Base-by-base conservation (phyloP, 1,140 invertebrate species). In the Drosophila neocordata region DNA sequence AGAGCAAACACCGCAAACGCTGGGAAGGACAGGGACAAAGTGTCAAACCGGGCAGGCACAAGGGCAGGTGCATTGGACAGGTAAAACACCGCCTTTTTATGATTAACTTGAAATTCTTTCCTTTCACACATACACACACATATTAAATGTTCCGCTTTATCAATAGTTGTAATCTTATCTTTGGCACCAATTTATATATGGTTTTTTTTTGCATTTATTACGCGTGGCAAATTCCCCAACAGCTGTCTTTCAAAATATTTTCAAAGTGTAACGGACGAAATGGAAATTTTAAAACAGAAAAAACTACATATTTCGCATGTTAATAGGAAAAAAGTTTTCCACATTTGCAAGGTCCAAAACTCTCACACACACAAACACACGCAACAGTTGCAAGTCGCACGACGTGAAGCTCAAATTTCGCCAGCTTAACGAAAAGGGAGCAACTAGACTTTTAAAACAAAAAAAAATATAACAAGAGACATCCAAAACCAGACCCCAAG, bases 361-460 rank as follows among this genome's bases (percentile, higher is more conserved):
- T 69, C 48, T n/a, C n/a, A n/a, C n/a, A n/a, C n/a, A 24, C 24
- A 24, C 4, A 24, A 31, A 52, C 38, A 48, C 8, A 44, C 13
- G 1, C 41, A 38, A 13, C 13, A 18, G 15, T 18, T 44, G 41
- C 61, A 58, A 83, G 80, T 65, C 80, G 80, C 77, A 69, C 82
- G 72, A 65, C 58, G 69, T 52, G 55, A 38, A 34, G 61, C 34
- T 85, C 82, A 24, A 75, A 87, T 87, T 87, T 73, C 82, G 75
- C 79, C 20, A 65, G 60, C 24, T 68, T 53, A 65, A 69, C 69
- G 69, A 79, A 81, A 87, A 78, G 70, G 82, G 79, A 81, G 71
- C 74, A 22, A 22, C 61, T 31, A 37, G 18, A 31, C 27, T 31
- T 31, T 6, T 31, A 31, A 31, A 6, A 31, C 4, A 31, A 6